These are phyloP conservation scores for Chloromyia formosa DNA, from an alignment of 2,888 invertebrate genomes.

Conservation along the genomic window DNA sequence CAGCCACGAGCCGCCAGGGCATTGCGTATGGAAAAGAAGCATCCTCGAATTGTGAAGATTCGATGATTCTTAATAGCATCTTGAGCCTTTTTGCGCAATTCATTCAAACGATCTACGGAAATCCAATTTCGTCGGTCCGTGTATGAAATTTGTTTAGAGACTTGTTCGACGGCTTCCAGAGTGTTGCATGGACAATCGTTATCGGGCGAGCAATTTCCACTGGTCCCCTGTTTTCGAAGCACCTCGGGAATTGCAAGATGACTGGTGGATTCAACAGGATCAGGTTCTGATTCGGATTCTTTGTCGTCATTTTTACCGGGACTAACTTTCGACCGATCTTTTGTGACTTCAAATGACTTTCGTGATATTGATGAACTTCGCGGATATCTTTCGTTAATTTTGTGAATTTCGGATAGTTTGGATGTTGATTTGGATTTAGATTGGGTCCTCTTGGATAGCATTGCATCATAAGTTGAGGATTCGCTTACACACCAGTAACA, in stretches of 20 bases:
- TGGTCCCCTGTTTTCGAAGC: conserved; percentile 48
- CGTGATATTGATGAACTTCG: background rate
- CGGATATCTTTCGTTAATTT: background rate
- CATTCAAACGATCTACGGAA: conserved; percentile 72
- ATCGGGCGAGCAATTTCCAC: conserved; percentile 46
- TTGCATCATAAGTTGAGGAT: background rate
- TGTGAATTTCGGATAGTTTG: background rate
- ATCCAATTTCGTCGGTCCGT: conserved; percentile 66
- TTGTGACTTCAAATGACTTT: background rate
- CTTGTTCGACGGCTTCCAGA: conserved; percentile 47
- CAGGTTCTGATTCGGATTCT: background rate
- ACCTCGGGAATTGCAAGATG: conserved; percentile 48
- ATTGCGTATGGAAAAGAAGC: conserved; percentile 75
- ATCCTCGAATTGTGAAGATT: conserved; percentile 76
- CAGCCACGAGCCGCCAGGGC: conserved; percentile 77
- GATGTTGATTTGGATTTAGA: background rate
- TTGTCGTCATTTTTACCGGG: background rate
- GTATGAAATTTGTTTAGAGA: conserved; percentile 50
- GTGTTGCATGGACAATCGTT: conserved; percentile 49
- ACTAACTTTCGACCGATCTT: background rate
- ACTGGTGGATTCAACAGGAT: background rate
- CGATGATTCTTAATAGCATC: conserved; percentile 72
- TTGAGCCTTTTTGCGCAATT: conserved; percentile 72
- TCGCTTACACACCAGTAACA: too few relatives aligned
- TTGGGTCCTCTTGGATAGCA: background rate